Evolutionary conservation across 2,113 vertebrate species (phyloP).

Genomic region (Athene cunicularia): DNA sequence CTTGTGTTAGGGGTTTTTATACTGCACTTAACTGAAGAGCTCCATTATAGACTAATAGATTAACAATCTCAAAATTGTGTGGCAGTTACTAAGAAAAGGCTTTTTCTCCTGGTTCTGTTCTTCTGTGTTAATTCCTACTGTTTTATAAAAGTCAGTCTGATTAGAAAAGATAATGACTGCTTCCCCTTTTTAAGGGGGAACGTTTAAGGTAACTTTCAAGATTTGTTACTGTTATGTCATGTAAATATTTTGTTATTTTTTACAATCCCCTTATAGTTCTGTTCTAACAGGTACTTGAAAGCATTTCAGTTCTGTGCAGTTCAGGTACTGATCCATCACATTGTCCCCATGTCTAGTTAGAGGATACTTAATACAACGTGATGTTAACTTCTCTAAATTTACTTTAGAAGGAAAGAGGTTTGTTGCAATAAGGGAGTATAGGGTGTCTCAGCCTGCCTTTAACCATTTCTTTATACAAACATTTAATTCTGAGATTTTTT

Average conservation of each 20-base stretch:
- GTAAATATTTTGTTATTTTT: background rate
- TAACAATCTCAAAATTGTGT: background rate
- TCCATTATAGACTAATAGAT: background rate
- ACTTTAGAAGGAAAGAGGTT: background rate
- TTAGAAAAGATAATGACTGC: background rate
- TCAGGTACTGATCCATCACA: background rate
- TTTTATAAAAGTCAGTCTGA: background rate
- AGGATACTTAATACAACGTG: background rate
- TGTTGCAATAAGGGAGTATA: background rate
- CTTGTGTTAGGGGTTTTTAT: background rate
- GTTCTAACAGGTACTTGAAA: background rate
- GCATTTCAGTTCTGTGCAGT: background rate
- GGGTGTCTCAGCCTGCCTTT: background rate
- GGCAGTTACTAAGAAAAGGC: background rate
- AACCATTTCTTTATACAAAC: background rate
- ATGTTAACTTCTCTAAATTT: background rate
- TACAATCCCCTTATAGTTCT: background rate
- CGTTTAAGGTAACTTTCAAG: background rate
- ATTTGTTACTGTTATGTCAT: background rate
- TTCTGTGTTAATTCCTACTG: background rate
- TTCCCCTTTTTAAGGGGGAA: background rate
- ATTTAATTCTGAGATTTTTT: background rate
- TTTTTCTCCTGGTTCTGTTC: background rate
- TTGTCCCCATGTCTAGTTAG: background rate
- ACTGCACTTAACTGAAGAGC: background rate